phyloP scores from a whole-genome alignment of 2,113 vertebrate species.

The Cyprinodon variegatus region DNA sequence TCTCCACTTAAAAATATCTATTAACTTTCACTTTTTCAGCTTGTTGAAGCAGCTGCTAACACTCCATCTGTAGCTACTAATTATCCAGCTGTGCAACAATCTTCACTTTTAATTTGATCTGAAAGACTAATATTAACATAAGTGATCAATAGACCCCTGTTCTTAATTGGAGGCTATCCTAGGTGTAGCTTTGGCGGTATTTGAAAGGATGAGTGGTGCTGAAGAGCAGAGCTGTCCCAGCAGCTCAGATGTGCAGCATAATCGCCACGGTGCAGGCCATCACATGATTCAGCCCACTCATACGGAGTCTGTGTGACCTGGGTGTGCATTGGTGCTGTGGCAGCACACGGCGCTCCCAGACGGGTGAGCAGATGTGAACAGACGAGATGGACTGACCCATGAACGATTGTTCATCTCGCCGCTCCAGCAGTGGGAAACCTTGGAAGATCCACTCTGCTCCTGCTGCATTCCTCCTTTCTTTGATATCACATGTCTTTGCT shows the following conservation, averaged over 20 bases:
- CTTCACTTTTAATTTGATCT: background rate
- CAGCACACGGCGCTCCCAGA: constrained; percentile 37
- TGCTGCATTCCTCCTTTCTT: constrained; percentile 35
- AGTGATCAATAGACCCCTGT: background rate
- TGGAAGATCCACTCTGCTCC: constrained; percentile 56
- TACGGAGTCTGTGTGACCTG: constrained; percentile 53
- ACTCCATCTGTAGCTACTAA: background rate
- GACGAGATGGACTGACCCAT: constrained; percentile 68
- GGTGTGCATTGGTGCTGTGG: constrained; percentile 42
- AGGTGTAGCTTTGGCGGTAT: background rate
- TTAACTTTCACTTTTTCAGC: too few species aligned
- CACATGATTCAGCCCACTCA: constrained; percentile 48
- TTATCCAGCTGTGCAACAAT: background rate
- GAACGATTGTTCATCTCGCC: constrained; percentile 68
- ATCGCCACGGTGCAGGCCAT: constrained; percentile 26
- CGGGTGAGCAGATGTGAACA: constrained; percentile 57
- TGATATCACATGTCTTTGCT: constrained; percentile 48
- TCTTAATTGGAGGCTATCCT: background rate
- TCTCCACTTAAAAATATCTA: too few species aligned
- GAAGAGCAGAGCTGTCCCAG: background rate
- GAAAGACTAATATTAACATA: background rate
- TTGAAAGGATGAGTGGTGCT: background rate
- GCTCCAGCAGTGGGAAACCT: constrained; percentile 61
- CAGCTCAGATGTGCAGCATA: background rate
- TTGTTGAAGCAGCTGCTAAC: too few species aligned